Evolutionary conservation across 2,888 invertebrate species (phyloP).

Genomic region (Odiellus spinosus): DNA sequence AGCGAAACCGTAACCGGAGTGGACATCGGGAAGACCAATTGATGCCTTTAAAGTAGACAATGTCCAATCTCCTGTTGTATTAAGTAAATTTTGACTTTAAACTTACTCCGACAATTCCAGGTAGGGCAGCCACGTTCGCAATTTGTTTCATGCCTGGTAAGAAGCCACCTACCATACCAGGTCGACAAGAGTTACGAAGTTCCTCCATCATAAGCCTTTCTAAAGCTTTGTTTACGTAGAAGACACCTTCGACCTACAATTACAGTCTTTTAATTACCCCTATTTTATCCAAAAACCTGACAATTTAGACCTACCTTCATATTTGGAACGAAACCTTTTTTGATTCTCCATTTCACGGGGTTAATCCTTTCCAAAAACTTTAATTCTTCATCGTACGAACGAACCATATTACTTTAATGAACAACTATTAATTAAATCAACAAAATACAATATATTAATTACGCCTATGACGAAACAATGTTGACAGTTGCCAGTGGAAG

Average conservation of each 20-base stretch:
- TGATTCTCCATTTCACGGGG: conserved; percentile 76
- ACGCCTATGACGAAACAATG: too few relatives aligned
- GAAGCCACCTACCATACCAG: conserved; percentile 85
- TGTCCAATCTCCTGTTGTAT: too few relatives aligned
- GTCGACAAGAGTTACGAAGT: conserved; percentile 70
- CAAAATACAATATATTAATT: too few relatives aligned
- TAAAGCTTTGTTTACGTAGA: conserved; percentile 81
- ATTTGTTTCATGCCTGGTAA: conserved; percentile 97
- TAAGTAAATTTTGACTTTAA: too few relatives aligned
- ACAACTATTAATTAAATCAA: too few relatives aligned
- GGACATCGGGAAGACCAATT: conserved; percentile 88
- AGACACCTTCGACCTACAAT: conserved; percentile 74
- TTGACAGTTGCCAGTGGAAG: too few relatives aligned
- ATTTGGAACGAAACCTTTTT: conserved; percentile 96
- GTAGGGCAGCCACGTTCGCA: conserved; percentile 94
- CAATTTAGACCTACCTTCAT: conserved; percentile 54
- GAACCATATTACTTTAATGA: conserved; percentile 17
- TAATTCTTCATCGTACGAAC: conserved; percentile 73
- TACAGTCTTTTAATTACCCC: conserved; percentile 2
- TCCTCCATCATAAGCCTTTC: conserved; percentile 97
- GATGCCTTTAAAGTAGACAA: conserved; percentile 40
- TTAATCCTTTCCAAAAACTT: conserved; percentile 78
- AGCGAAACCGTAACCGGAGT: conserved; percentile 98
- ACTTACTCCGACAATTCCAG: conserved; percentile 72
- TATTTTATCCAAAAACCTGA: background rate